Conservation (phyloP, 2,797 vertebrate genomes). For the Varecia variegata region DNA sequence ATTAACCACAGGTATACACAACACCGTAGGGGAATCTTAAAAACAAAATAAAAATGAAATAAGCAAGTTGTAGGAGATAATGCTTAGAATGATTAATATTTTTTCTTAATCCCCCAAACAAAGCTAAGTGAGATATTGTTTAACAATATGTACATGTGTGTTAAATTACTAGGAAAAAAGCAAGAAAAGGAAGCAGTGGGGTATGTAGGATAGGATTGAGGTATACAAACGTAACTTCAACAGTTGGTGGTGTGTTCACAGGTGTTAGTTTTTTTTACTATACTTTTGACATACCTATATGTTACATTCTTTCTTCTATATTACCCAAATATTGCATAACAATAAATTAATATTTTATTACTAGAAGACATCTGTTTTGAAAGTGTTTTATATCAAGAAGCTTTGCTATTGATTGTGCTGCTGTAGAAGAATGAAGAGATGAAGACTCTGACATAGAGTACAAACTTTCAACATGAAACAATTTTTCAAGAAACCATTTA, state of each 20-base stretch:
- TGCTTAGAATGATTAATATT: neutral
- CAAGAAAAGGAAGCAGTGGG: neutral
- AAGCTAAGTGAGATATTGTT: neutral
- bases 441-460: neutral
- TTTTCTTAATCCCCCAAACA: neutral
- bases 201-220: neutral
- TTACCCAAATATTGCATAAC: neutral
- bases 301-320: neutral
- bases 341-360: neutral
- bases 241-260: no score
- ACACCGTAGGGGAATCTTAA: neutral
- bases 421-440: neutral
- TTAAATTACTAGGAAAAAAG: neutral
- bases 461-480: neutral
- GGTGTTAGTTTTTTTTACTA: neutral
- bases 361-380: neutral
- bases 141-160: neutral
- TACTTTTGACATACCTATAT: neutral
- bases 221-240: neutral
- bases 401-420: neutral
- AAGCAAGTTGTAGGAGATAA: neutral
- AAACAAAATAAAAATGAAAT: neutral
- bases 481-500: neutral
- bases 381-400: neutral
- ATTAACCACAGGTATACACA: neutral